phyloP scores from a whole-genome alignment of 2,113 vertebrate genomes.

The Apteryx mantelli region DNA sequence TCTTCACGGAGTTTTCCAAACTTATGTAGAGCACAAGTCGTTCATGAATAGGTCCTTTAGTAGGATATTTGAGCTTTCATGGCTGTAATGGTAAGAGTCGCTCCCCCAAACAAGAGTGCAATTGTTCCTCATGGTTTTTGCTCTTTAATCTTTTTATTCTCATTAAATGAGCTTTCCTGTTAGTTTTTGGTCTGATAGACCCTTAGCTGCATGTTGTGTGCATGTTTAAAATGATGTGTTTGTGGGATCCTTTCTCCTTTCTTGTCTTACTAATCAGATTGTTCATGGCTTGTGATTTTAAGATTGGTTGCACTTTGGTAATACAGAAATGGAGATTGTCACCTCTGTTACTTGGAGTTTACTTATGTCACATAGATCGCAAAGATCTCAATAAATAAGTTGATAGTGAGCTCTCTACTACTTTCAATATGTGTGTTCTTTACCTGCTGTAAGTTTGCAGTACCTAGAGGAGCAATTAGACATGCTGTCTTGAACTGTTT shows the following conservation, averaged over 20 bases:
- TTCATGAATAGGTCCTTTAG: background rate
- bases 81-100: background rate
- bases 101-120: background rate
- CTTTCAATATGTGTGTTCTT: no score
- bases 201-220: background rate
- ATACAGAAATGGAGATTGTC: background rate
- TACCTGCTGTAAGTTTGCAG: no score
- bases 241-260: background rate
- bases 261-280: conserved; percentile 42
- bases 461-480: background rate
- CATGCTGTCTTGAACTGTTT: background rate
- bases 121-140: background rate
- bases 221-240: background rate
- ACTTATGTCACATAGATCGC: background rate
- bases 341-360: background rate
- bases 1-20: background rate
- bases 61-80: background rate
- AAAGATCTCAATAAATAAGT: background rate
- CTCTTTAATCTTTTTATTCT: background rate
- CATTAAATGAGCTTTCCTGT: background rate
- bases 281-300: background rate
- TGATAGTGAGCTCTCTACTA: background rate
- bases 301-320: background rate
- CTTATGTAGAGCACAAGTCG: background rate
- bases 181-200: background rate